Percentiles rank a stretch among this genome's conserved stretches.
phyloP scores from a whole-genome alignment of 2,888 invertebrate genomes.

The Mesochorus sp. region DNA sequence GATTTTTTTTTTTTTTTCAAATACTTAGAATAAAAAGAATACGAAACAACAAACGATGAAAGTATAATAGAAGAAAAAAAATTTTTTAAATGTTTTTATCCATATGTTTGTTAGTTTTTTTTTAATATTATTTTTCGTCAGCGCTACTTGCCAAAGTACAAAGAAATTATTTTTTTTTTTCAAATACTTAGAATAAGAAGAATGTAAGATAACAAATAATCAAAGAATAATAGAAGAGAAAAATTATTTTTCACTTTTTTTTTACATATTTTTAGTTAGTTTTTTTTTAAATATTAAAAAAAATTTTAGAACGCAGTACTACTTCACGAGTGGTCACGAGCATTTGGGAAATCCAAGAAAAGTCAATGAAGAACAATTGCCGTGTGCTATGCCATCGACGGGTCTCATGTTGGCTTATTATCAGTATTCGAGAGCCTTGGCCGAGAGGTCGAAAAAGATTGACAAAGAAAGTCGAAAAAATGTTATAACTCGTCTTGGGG shows the following conservation, averaged over 20 bases:
- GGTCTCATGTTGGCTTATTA: conserved; percentile 81
- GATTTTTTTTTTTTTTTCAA: neutral
- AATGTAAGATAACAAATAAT: neutral
- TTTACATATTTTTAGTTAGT: too few relatives aligned
- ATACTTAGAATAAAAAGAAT: neutral
- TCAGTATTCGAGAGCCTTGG: conserved; percentile 80
- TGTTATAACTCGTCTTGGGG: conserved; percentile 76
- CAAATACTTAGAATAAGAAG: neutral
- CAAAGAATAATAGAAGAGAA: neutral
- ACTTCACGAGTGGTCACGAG: conserved; percentile 74
- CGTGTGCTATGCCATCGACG: conserved; percentile 81
- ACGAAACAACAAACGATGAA: neutral
- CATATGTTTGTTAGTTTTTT: too few relatives aligned
- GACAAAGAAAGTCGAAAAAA: conserved; percentile 71
- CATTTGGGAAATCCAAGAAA: conserved; percentile 72
- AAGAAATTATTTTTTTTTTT: neutral
- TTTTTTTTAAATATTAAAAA: too few relatives aligned
- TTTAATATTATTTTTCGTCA: conserved; percentile 69
- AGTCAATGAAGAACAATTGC: conserved; percentile 79
- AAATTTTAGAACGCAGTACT: conserved; percentile 73
- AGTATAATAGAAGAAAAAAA: neutral
- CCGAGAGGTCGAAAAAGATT: conserved; percentile 75
- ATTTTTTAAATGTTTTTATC: too few relatives aligned
- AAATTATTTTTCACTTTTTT: too few relatives aligned
- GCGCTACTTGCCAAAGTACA: conserved; percentile 66